These are phyloP conservation scores for Rhopalosiphum maidis DNA, from an alignment of 1,140 invertebrate species.

Conservation along the genomic window DNA sequence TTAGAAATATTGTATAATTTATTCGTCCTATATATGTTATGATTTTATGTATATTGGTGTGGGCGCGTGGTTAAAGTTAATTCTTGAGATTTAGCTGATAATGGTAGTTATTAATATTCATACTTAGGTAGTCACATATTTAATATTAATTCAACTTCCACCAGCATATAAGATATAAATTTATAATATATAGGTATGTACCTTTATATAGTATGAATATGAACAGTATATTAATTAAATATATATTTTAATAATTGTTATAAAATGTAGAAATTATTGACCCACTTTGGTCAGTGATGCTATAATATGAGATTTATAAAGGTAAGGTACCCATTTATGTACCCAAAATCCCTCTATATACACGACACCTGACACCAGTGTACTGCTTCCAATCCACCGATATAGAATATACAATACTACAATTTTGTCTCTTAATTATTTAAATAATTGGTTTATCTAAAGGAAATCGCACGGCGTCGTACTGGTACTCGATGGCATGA, in stretches of 20 bases:
- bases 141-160: not conserved
- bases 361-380: not conserved
- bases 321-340: not conserved
- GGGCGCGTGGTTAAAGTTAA: not conserved
- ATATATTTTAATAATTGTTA: not conserved
- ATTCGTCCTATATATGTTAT: not conserved
- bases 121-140: not conserved
- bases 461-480: constrained; percentile 88
- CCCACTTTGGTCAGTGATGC: not conserved
- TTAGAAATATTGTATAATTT: too few species aligned
- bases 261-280: not conserved
- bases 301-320: not conserved
- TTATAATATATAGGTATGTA: too few species aligned
- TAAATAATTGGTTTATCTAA: constrained; percentile 58
- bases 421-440: not conserved
- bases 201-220: too few species aligned
- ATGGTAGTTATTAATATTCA: not conserved
- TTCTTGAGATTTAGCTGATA: not conserved
- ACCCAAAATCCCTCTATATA: too few species aligned
- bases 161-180: not conserved
- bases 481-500: constrained; percentile 92
- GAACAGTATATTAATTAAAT: not conserved
- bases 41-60: not conserved
- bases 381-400: not conserved
- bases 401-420: not conserved